These are phyloP conservation scores for Hylaeus volcanicus DNA, from an alignment of 1,140 invertebrate species.

Conservation along the genomic window DNA sequence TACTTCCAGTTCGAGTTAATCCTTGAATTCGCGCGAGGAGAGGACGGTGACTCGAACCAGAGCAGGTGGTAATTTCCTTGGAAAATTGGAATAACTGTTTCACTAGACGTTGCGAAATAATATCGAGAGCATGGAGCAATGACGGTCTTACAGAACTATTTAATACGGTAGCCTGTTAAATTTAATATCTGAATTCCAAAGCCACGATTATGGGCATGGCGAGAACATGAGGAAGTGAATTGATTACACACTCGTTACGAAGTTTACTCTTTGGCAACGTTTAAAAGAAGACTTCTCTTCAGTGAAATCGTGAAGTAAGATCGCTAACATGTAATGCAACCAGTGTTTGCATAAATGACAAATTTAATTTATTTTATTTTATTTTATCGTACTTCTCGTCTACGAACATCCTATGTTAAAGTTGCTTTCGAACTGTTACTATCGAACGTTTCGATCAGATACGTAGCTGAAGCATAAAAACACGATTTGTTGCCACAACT, in stretches of 20 bases:
- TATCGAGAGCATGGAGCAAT: background rate
- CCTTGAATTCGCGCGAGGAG: background rate
- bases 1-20: slow-evolving; percentile 6
- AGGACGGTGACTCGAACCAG: background rate
- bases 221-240: background rate
- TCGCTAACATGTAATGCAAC: no score
- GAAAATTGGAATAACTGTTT: slow-evolving; percentile 28
- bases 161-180: background rate
- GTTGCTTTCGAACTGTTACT: no score
- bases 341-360: no score
- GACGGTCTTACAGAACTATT: background rate
- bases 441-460: no score
- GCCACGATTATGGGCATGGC: background rate
- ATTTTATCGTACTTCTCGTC: no score
- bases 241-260: no score
- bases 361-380: no score
- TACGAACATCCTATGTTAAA: no score
- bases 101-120: background rate
- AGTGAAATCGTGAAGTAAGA: no score
- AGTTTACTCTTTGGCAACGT: background rate
- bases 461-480: no score
- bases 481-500: no score
- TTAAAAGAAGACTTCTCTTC: no score
- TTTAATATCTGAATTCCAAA: background rate
- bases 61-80: slow-evolving; percentile 2